Conservation (phyloP, 2,888 invertebrate species). For the Chorisops tibialis region DNA sequence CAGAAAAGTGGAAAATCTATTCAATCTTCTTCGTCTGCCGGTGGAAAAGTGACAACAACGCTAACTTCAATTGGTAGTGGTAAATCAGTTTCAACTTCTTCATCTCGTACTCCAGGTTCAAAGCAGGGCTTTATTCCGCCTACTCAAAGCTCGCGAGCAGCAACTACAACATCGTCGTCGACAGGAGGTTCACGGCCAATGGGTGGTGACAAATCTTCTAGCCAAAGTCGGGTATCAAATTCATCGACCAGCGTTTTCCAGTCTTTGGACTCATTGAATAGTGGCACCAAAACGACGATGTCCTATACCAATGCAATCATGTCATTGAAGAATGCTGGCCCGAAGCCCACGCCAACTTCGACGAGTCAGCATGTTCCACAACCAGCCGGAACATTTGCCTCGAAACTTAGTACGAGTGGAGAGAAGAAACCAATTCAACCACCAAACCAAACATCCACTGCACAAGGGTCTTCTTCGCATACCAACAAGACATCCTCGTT, state of each 20-base stretch:
- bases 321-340: constrained; percentile 52
- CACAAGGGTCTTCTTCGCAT: constrained; percentile 2
- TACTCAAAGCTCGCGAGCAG: constrained; percentile 45
- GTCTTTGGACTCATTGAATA: constrained; percentile 33
- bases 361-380: constrained; percentile 1
- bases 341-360: constrained; percentile 31
- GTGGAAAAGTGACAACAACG: constrained; percentile 36
- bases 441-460: not conserved
- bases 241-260: constrained; percentile 45
- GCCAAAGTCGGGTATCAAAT: constrained; percentile 31
- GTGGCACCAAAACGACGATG: constrained; percentile 56
- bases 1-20: constrained; percentile 5
- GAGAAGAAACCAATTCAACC: constrained; percentile 32
- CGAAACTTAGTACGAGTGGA: constrained; percentile 55
- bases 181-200: constrained; percentile 36
- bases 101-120: constrained; percentile 16
- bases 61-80: not conserved
- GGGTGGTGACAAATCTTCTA: constrained; percentile 19
- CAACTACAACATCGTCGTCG: constrained; percentile 44
- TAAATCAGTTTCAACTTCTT: constrained; percentile 30
- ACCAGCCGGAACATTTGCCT: constrained; percentile 48
- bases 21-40: constrained; percentile 36
- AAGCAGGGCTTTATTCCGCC: constrained; percentile 24
- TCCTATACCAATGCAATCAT: constrained; percentile 58
- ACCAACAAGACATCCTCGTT: not conserved